Base-by-base conservation (phyloP, 2,888 invertebrate species). In the Sphinx pinastri region DNA sequence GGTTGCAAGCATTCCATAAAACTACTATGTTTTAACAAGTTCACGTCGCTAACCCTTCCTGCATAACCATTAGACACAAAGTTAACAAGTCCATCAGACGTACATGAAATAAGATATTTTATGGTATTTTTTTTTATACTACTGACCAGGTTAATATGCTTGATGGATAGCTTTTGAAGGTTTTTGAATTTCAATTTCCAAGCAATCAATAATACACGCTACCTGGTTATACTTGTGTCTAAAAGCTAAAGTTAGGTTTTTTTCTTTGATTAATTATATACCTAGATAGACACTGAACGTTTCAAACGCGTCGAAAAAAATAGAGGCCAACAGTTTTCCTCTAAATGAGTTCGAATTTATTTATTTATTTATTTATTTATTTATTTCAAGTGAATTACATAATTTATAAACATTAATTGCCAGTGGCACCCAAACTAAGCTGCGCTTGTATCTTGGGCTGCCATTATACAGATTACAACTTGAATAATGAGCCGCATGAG, bases 141-240 rank as follows among this genome's bases (percentile, higher is more conserved):
- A 83, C 81, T 31, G 87, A 87, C 87, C 86, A 88, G 4, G 85
- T 75, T 0, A 84, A 38, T 47, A n/a, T n/a, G 84, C 66, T 75
- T 86, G 85, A 63, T 83, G 59, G 1, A 85, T 6, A 2, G 84
- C 74, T 67, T 83, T 79, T 12, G 76, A 73, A 19, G 86, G 85
- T 72, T 85, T 88, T 75, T 88, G 80, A 49, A 88, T 73, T 70
- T 86, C 81, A 49, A 85, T 85, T 71, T 88, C 85, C 11, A 87
- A 71, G 60, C 86, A 88, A 63, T 88, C 86, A 58, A 86, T 84
- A 4, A 88, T 86, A 49, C 80, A 81, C 68, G 66, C 77, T 0
- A 83, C 79, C n/a, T 81, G 75, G 19, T 76, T 0, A 73, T 77
- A 81, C 68, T 76, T 80, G 68, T 79, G 76, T 25, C 78, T 78